A percentile compares a stretch with the other conserved stretches of the same genome.
Evolutionary conservation across 2,888 invertebrate species (phyloP).

Genomic region (Seladonia tumulorum): DNA sequence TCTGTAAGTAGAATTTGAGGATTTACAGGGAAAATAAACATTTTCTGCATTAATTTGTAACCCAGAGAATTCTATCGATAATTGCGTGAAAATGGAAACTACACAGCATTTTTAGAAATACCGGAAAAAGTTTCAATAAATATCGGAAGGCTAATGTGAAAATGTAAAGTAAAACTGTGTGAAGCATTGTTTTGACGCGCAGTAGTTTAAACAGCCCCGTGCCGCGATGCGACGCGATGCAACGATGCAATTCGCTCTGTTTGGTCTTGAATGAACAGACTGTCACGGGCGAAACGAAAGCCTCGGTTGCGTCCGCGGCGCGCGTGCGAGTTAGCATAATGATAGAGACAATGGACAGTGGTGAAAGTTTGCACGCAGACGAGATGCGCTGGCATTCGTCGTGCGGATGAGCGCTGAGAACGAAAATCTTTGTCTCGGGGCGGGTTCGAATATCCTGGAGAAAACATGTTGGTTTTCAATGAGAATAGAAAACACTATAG

Average conservation of each 20-base stretch:
- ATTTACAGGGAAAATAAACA: not conserved
- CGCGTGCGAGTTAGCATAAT: constrained; percentile 63
- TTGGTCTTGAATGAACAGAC: constrained; percentile 36
- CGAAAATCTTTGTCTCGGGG: constrained; percentile 43
- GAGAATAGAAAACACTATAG: not conserved
- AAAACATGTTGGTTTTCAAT: not conserved
- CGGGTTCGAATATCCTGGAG: not conserved
- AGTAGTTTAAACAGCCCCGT: too few species aligned
- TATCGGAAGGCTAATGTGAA: too few species aligned
- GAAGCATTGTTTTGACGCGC: too few species aligned
- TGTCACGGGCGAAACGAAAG: constrained; percentile 62
- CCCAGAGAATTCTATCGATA: too few species aligned
- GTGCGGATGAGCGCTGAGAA: constrained; percentile 39
- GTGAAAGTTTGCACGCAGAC: constrained; percentile 72
- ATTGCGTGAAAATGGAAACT: too few species aligned
- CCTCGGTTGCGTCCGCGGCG: constrained; percentile 36
- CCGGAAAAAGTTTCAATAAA: too few species aligned
- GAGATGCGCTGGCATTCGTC: constrained; percentile 54
- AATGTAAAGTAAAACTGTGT: too few species aligned
- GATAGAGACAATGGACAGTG: constrained; percentile 72
- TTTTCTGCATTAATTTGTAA: too few species aligned
- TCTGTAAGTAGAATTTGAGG: not conserved
- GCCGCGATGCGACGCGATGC: too few species aligned
- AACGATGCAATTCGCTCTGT: not conserved
- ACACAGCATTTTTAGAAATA: too few species aligned